These are phyloP conservation scores for Drosophila saltans DNA, from an alignment of 1,140 invertebrate species.

Conservation along the genomic window DNA sequence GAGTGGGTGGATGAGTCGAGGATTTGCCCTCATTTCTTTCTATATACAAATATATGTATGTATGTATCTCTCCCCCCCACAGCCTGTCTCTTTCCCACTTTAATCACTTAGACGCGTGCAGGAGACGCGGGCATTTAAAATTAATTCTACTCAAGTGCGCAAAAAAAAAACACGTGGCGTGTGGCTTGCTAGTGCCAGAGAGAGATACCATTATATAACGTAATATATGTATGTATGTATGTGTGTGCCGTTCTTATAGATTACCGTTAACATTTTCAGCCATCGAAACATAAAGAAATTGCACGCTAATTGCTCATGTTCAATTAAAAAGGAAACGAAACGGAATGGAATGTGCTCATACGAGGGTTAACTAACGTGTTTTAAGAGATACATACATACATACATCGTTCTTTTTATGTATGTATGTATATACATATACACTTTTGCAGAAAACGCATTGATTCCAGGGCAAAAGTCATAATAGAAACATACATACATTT, in stretches of 20 bases:
- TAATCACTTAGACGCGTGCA: conserved; percentile 81
- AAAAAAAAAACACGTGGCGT: conserved; percentile 28
- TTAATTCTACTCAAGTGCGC: conserved; percentile 82
- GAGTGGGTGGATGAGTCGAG: conserved; percentile 46
- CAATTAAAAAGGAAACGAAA: conserved; percentile 67
- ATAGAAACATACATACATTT: neutral
- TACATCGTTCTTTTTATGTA: too few species aligned
- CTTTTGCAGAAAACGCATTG: neutral
- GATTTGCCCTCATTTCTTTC: conserved; percentile 33
- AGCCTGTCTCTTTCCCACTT: conserved; percentile 35
- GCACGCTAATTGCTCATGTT: conserved; percentile 83
- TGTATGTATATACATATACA: too few species aligned
- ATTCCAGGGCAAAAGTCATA: too few species aligned
- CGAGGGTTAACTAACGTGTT: neutral
- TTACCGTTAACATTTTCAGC: conserved; percentile 11
- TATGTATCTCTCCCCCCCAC: neutral
- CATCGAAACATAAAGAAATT: conserved; percentile 63
- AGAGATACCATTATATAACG: conserved; percentile 8
- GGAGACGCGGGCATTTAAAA: conserved; percentile 74
- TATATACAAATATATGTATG: neutral
- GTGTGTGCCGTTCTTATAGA: conserved; percentile 11
- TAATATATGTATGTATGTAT: neutral
- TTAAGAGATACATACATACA: too few species aligned
- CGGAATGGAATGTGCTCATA: conserved; percentile 19
- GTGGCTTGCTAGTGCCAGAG: conserved; percentile 61